Conservation (phyloP, 1,140 invertebrate species). For the Holcopasites calliopsidis region DNA sequence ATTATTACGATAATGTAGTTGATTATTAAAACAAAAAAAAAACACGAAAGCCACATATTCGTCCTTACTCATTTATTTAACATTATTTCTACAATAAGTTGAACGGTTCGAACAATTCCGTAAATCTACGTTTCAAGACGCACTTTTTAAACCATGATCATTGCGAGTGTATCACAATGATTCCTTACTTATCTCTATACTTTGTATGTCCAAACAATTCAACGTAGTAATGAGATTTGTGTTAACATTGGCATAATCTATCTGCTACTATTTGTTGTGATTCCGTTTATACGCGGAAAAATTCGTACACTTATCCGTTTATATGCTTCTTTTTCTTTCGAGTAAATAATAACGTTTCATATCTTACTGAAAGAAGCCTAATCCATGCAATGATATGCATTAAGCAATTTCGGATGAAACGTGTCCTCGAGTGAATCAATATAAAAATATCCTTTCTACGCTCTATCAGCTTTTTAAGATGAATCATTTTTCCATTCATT, state of each 20-base stretch:
- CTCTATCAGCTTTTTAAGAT: constrained; percentile 65
- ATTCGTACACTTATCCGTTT: constrained; percentile 4
- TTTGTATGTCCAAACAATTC: constrained; percentile 35
- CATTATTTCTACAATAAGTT: constrained; percentile 60
- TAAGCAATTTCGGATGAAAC: constrained; percentile 57
- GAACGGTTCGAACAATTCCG: constrained; percentile 53
- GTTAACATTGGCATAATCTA: constrained; percentile 1
- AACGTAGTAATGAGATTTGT: constrained; percentile 40
- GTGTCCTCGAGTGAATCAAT: constrained; percentile 65
- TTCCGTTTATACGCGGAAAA: constrained; percentile 38
- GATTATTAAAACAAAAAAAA: constrained; percentile 30
- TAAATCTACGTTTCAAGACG: constrained; percentile 55
- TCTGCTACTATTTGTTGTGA: neutral
- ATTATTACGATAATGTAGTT: constrained; percentile 26
- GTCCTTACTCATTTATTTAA: constrained; percentile 65
- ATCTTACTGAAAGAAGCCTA: constrained; percentile 39
- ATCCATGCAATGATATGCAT: constrained; percentile 52
- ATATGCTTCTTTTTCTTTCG: constrained; percentile 18
- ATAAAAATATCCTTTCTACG: constrained; percentile 78
- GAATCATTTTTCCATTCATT: constrained; percentile 52
- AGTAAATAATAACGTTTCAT: constrained; percentile 27
- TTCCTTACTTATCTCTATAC: constrained; percentile 31
- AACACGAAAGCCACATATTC: no score
- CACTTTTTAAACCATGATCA: constrained; percentile 37
- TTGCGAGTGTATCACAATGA: constrained; percentile 44